Evolutionary conservation across 1,140 invertebrate genomes (phyloP).

Genomic region (Aleiodes sp.): DNA sequence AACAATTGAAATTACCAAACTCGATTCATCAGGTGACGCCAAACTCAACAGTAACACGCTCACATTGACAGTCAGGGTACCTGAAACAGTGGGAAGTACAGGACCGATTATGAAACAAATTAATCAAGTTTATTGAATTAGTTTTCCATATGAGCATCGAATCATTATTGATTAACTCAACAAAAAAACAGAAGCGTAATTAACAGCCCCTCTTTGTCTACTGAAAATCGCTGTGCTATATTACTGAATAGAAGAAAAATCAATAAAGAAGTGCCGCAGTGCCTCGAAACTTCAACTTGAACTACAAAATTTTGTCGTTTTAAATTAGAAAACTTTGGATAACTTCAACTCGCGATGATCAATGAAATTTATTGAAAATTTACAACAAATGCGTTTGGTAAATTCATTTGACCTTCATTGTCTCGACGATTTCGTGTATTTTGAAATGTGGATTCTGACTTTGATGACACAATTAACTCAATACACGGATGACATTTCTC

Average conservation of each 20-base stretch:
- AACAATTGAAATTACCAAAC: constrained; percentile 78
- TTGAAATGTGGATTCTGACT: background rate
- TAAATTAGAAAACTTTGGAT: background rate
- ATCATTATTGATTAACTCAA: background rate
- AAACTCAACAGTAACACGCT: constrained; percentile 91
- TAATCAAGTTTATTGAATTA: background rate
- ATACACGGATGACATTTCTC: no score
- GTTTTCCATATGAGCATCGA: background rate
- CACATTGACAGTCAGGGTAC: constrained; percentile 89
- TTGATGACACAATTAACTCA: background rate
- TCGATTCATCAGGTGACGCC: constrained; percentile 93
- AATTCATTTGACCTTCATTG: background rate
- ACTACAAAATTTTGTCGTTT: background rate
- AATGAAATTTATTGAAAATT: background rate
- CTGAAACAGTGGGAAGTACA: constrained; percentile 69
- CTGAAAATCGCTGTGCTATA: background rate
- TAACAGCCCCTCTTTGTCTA: background rate
- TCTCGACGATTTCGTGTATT: background rate
- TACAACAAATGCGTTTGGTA: background rate
- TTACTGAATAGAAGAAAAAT: background rate
- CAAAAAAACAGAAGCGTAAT: background rate
- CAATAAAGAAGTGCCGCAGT: background rate
- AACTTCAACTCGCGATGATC: background rate
- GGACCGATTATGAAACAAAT: constrained; percentile 20
- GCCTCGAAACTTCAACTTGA: background rate